Base-by-base conservation (phyloP, 2,113 vertebrate species). In the Ameiurus melas region DNA sequence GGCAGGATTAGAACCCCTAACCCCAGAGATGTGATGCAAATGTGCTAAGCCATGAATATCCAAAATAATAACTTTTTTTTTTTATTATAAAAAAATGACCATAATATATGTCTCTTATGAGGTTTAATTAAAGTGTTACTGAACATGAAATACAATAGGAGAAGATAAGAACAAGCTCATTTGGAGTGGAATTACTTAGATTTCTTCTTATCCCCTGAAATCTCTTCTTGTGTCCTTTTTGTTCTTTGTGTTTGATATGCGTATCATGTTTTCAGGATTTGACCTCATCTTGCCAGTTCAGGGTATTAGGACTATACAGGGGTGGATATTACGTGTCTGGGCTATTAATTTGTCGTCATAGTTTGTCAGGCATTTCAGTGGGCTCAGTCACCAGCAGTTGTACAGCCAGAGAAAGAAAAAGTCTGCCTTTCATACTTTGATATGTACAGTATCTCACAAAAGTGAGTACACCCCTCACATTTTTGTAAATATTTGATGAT, bases 71-170 rank as follows among this genome's bases (percentile, higher is more conserved):
- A 43, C n/a, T n/a, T n/a, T n/a, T n/a, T n/a, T n/a, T n/a, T n/a
- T n/a, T n/a, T n/a, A n/a, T n/a, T n/a, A n/a, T 39, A 36, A 36
- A 70, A 19, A 33, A 70, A 36, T 16, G 14, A 5, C 2, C n/a
- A 71, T 19, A 19, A 19, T 89, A 71, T 25, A 57, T 36, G 47
- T n/a, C 60, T 89, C n/a, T 64, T 84, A 33, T 14, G 53, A 53
- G 6, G n/a, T 62, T 85, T 81, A 62, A 75, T 85, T 36, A 87
- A 70, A 89, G 58, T 51, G 36, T 53, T 64, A 84, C 43, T 78
- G 47, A 78, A 78, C 27, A 88, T 88, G 8, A 84, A 78, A 64
- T 53, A 25, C 19, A 64, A 66, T 51, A 73, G 7, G 7, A n/a
- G 25, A 62, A 78, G 68, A 88, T 64, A 77, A 83, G 27, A 77